Evolutionary conservation across 2,888 invertebrate species (phyloP), one percentile per base, ranked within the genome.

Genomic region (Eristalis intricaria): DNA sequence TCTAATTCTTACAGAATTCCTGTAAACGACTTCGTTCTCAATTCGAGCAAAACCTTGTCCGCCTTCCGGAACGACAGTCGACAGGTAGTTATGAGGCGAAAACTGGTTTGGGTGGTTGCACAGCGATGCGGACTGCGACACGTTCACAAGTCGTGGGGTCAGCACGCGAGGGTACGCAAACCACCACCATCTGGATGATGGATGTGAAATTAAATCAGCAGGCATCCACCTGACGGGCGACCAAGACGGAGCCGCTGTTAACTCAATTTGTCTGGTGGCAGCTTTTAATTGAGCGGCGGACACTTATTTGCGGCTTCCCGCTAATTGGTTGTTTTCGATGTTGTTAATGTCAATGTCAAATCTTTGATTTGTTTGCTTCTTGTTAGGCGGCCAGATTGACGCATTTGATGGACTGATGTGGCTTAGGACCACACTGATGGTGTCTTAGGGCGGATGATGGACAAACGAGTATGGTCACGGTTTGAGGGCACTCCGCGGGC

Each of bases 161-260:
- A 43, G 13, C 13, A 43, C 43, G 13, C 15, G n/a, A n/a, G 15
- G n/a, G 43, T 1, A 50, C 43, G 7, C 43, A 5, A 15, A n/a
- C n/a, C 7, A 5, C n/a, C 7, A 32, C n/a, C 68, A 68, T 68
- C 50, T 68, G 68, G 29, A 11, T 68, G 68, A 13, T 19, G 56
- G 50, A 22, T 32, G 56, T 56, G n/a, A 56, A 68, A 56, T 68
- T 68, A 56, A 68, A 68, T 68, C 29, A 56, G 5, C 50, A 19
- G 19, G 32, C 8, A 32, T 68, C 50, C 43, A 43, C 43, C 32
- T 68, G 68, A 29, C 32, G 32, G 56, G 13, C 38, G 38, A 13
- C 11, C 4, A 38, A 38, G 38, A 50, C 19, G 50, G 50, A 19
- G 19, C 8, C 50, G 0, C 50, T 19, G 50, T n/a, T n/a, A 50